phyloP scores from a whole-genome alignment of 2,888 invertebrate genomes.

The Nomada hirtipes region DNA sequence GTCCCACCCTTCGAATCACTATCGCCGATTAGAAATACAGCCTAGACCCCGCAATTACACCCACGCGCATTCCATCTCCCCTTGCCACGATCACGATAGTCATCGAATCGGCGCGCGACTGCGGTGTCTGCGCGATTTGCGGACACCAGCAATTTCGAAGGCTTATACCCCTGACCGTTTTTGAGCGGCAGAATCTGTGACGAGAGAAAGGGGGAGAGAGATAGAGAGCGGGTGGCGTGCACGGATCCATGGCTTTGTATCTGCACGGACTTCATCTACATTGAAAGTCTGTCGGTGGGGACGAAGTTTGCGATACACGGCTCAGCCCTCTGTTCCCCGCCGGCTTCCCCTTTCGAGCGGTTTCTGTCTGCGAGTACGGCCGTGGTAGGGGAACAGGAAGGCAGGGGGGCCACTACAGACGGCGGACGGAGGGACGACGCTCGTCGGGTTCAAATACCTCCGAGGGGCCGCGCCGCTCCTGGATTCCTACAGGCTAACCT shows the following conservation, averaged over 20 bases:
- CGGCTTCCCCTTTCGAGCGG: constrained; percentile 56
- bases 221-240: not conserved
- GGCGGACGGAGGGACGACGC: constrained; percentile 61
- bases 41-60: too few relatives aligned
- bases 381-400: constrained; percentile 46
- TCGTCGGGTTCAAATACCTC: constrained; percentile 77
- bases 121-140: not conserved
- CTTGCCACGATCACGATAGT: not conserved
- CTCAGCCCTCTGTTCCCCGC: constrained; percentile 48
- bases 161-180: constrained; percentile 15
- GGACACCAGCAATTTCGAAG: constrained; percentile 27
- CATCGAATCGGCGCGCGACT: not conserved
- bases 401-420: constrained; percentile 60
- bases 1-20: not conserved
- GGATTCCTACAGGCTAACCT: constrained; percentile 66
- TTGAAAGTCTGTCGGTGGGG: constrained; percentile 41
- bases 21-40: not conserved
- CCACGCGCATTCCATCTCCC: not conserved
- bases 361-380: constrained; percentile 50
- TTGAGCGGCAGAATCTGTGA: not conserved
- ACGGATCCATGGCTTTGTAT: constrained; percentile 37
- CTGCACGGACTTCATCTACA: constrained; percentile 57
- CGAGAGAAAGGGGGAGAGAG: not conserved
- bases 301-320: constrained; percentile 58
- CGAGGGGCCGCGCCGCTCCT: constrained; percentile 67